A percentile compares a stretch with the other conserved stretches of the same genome.
phyloP scores from a whole-genome alignment of 2,888 invertebrate species.

The Volucella zonaria region DNA sequence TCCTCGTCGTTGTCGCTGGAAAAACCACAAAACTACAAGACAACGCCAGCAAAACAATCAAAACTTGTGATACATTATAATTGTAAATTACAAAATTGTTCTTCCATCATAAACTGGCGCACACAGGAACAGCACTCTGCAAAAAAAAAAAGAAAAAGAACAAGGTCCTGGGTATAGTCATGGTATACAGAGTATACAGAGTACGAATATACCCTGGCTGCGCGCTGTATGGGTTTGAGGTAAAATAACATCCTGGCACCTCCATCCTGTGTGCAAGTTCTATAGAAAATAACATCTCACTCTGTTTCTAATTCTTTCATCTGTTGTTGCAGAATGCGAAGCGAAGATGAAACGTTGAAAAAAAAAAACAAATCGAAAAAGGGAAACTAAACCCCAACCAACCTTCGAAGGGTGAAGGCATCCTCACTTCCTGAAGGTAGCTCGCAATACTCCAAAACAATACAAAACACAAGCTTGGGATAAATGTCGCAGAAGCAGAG shows the following conservation, averaged over 20 bases:
- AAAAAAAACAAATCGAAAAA: not conserved
- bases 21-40: slow-evolving; percentile 64
- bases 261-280: slow-evolving; percentile 22
- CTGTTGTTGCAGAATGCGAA: slow-evolving; percentile 55
- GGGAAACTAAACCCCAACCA: not conserved
- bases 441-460: slow-evolving; percentile 12
- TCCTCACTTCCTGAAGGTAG: not conserved
- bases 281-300: slow-evolving; percentile 44
- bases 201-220: too few species aligned
- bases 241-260: slow-evolving; percentile 64
- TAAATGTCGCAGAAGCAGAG: slow-evolving; percentile 70
- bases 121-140: slow-evolving; percentile 22
- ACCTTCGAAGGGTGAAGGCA: slow-evolving; percentile 34
- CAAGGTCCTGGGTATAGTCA: not conserved
- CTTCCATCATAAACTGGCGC: slow-evolving; percentile 66
- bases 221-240: slow-evolving; percentile 3
- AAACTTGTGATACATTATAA: slow-evolving; percentile 73
- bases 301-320: slow-evolving; percentile 63
- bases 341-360: slow-evolving; percentile 10
- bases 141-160: slow-evolving; percentile 5
- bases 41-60: slow-evolving; percentile 69
- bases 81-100: slow-evolving; percentile 73
- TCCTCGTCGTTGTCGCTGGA: not conserved
- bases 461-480: slow-evolving; percentile 1
- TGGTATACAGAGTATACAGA: not conserved